Base-by-base conservation (phyloP, 2,888 invertebrate genomes). In the Tipula unca region DNA sequence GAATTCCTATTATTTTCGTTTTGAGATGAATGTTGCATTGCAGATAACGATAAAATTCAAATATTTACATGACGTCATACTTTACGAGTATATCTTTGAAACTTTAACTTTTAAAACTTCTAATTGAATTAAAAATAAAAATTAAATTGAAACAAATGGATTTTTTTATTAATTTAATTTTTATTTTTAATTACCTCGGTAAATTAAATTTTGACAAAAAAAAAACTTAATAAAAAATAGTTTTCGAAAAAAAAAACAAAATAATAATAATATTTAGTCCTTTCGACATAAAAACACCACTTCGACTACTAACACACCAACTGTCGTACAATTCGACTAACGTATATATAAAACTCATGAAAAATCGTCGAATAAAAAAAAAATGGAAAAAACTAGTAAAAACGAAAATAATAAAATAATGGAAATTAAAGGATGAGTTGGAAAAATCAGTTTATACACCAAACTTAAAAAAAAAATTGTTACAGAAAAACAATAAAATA, bases 31-130 rank as follows among this genome's bases (percentile, higher is more conserved):
- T 85, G 85, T 85, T 85, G 85, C 85, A 85, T 17, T 85, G 85
- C 85, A 85, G 85, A 85, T 85, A 85, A 85, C 83, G 83, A 83
- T 83, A 83, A 32, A 83, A 83, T 83, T 83, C n/a, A 83, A 83
- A 83, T 35, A 83, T 29, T 82, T 82, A 3, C n/a, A n/a, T 83
- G 83, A 83, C 83, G 83, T 83, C 83, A 83, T 69, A 69, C 48
- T 54, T 54, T 54, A n/a, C n/a, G n/a, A n/a, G n/a, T n/a, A 17
- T 54, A 82, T 82, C 4, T 83, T 17, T 83, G 10, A 39, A 8
- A 29, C 29, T 1, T 29, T 39, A 39, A 39, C 13, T 6, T n/a
- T n/a, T 48, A 48, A 48, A 48, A 48, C 48, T n/a, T n/a, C n/a
- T 17, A 48, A 48, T 32, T 82, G 4, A 82, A 82, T 82, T 83